Base-by-base conservation (phyloP, 2,797 vertebrate species). In the Xyrichtys novacula region DNA sequence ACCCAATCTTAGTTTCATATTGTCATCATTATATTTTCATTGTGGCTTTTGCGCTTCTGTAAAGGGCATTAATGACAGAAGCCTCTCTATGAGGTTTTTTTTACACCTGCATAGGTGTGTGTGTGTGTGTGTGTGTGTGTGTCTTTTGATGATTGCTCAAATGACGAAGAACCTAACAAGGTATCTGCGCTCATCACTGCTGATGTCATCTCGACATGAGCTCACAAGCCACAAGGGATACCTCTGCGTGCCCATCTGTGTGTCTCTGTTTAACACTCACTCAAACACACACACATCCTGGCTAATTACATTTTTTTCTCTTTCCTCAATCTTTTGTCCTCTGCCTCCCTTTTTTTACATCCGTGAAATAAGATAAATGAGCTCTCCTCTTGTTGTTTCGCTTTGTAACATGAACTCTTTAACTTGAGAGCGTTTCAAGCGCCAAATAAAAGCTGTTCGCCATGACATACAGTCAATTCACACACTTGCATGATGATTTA, bases 361-460 rank as follows among this genome's bases (percentile, higher is more conserved):
- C 57, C 52, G 57, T 63, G 64, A 72, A 81, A 83, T 71, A 71
- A 68, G 44, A 81, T n/a, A n/a, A 69, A 84, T 61, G 50, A 79
- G 65, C 74, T 61, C 57, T 63, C 22, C 36, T 73, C 65, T 54
- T 73, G 63, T 61, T 72, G 36, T 67, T 73, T 83, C 69, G 78
- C 65, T 60, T 73, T 84, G 83, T 80, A 72, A 83, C 76, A 69
- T 76, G 71, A 62, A 54, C 65, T 78, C 77, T 83, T 76, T 80
- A 73, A 74, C 69, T 76, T 40, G 73, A 70, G 61, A 78, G 68
- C 66, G 69, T 74, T 85, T 78, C 76, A 63, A 66, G 48, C 46
- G 31, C 54, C 48, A 71, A 81, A 78, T 60, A 49, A 73, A 54
- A 69, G 61, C 48, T 77, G 25, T 84, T 56, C 67, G 53, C 63